Percentiles rank a stretch among this genome's conserved stretches.
These are phyloP conservation scores for Merluccius polli DNA, from an alignment of 2,797 vertebrate species.

Conservation along the genomic window DNA sequence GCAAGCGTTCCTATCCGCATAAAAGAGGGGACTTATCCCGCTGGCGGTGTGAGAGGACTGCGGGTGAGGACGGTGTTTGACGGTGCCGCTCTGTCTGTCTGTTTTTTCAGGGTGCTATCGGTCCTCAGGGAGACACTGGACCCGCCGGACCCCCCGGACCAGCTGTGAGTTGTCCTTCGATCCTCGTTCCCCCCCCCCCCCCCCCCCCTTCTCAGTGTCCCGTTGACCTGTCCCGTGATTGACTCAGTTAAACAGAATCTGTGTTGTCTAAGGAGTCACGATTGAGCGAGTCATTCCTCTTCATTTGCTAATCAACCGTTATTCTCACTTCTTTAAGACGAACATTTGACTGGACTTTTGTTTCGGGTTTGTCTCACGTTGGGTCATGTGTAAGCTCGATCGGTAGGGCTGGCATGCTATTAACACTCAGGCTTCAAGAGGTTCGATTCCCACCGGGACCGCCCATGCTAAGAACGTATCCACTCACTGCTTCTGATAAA, in stretches of 20 bases:
- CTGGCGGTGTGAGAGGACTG: too few relatives aligned
- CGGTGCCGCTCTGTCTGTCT: slow-evolving; percentile 6
- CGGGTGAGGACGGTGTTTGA: slow-evolving; percentile 48
- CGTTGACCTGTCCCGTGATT: slow-evolving; percentile 17
- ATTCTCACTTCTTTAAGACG: too few relatives aligned
- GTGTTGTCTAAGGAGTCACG: neutral
- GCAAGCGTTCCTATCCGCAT: slow-evolving; percentile 47
- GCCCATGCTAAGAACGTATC: too few relatives aligned
- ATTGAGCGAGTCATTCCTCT: too few relatives aligned
- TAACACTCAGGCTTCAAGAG: too few relatives aligned
- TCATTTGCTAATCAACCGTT: too few relatives aligned
- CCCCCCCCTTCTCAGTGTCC: neutral
- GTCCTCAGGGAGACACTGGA: slow-evolving; percentile 78
- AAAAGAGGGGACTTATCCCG: slow-evolving; percentile 45
- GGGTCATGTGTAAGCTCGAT: too few relatives aligned
- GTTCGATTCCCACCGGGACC: too few relatives aligned
- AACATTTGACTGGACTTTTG: too few relatives aligned
- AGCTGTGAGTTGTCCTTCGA: slow-evolving; percentile 66
- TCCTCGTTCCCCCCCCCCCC: neutral
- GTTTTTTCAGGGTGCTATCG: slow-evolving; percentile 70
- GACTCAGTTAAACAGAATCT: neutral
- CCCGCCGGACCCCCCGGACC: slow-evolving; percentile 73
- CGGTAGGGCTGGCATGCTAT: too few relatives aligned
- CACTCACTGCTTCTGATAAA: too few relatives aligned
- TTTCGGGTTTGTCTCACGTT: too few relatives aligned